Base-by-base conservation (phyloP, 2,797 vertebrate species). In the Aratinga solstitialis region DNA sequence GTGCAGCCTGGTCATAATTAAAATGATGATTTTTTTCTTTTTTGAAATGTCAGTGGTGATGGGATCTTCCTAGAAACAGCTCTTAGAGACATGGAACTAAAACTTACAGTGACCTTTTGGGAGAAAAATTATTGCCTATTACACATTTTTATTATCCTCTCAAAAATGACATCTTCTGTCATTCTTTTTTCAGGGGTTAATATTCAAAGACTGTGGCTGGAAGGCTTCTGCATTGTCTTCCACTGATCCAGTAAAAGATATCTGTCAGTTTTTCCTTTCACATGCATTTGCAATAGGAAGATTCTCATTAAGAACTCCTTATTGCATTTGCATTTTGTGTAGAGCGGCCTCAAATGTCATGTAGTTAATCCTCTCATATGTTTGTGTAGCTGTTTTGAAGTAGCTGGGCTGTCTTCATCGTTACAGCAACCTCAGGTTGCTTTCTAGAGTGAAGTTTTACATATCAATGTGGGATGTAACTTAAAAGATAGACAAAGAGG, bases 1-100 rank as follows among this genome's bases (percentile, higher is more conserved):
- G 8, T 81, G 34, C 54, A 66, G 36, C 32, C n/a, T 67, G 43
- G 2, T 36, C 38, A 17, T 27, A 66, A 59, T 50, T 16, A 76
- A 86, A 91, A 67, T 38, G 0, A 68, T 3, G 9, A 36, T 0
- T 0, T 7, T 13, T 53, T 80, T 0, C 5, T 12, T 45, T 84
- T 27, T 62, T 24, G 0, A n/a, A 30, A 38, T 56, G 61, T 72
- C 21, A 68, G 32, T 68, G 14, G 7, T 61, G 65, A 36, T 34
- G 77, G 19, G 74, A 43, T 45, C 29, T 88, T 91, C 38, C 63
- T 90, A 69, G 54, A 81, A 79, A 51, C 53, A 94, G 34, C 38
- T 93, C 48, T 84, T 86, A 5, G 62, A 84, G 62, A 53, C 11
- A 10, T 5, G 21, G 45, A 93, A 18, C 14, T 51, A 68, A 81